Percentiles rank a stretch among this genome's conserved stretches.
Conservation (phyloP, 64 coral and sea anemone species). For the Catalaphyllia jardinei region DNA sequence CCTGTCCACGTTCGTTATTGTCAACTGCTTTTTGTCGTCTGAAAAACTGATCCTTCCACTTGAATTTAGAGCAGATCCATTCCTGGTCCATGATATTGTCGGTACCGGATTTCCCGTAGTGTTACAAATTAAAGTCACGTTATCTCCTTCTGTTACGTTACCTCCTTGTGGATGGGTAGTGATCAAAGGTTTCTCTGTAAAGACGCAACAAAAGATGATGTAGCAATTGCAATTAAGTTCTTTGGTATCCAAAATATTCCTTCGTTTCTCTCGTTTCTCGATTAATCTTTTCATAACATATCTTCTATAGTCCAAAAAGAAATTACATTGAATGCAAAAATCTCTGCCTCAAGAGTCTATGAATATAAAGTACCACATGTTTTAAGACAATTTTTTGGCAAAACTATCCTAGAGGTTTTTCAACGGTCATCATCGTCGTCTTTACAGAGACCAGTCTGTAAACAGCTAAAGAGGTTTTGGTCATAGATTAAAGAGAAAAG, state of each 20-base stretch:
- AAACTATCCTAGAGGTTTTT: too few species aligned
- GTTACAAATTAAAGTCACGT: conserved; percentile 16
- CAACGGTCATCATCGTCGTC: too few species aligned
- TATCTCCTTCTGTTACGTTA: background rate
- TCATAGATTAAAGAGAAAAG: too few species aligned
- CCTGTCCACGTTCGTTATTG: background rate
- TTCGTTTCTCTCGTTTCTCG: background rate
- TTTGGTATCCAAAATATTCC: too few species aligned
- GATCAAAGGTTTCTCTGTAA: background rate
- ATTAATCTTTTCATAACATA: background rate
- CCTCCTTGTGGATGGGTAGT: background rate
- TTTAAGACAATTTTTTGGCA: too few species aligned
- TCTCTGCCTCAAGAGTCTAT: too few species aligned
- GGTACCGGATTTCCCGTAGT: background rate
- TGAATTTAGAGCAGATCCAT: background rate
- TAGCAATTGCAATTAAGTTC: too few species aligned
- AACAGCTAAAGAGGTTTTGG: too few species aligned
- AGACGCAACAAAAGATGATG: background rate
- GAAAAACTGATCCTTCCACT: background rate
- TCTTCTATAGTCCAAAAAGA: background rate
- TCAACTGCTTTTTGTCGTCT: background rate
- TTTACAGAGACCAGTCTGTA: too few species aligned
- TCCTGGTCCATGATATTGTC: background rate
- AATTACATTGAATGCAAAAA: too few species aligned
- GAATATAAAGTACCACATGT: too few species aligned